These are phyloP conservation scores for Blastobasis lacticolella DNA, from an alignment of 2,888 invertebrate genomes.

Conservation along the genomic window DNA sequence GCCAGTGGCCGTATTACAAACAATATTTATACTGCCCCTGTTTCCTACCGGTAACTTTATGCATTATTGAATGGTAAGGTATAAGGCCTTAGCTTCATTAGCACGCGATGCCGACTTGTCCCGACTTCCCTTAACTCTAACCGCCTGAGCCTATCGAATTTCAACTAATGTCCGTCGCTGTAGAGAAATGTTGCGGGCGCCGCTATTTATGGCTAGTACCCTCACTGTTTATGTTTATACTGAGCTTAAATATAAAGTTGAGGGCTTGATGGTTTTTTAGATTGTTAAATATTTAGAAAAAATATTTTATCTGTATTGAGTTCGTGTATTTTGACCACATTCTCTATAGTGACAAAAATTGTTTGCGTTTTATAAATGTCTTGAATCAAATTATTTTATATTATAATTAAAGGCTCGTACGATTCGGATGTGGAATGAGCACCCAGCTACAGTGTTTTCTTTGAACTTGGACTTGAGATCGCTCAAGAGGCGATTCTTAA, in stretches of 20 bases:
- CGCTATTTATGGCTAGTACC: constrained; percentile 27
- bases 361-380: no score
- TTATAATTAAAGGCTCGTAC: no score
- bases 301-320: no score
- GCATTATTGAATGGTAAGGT: constrained; percentile 8
- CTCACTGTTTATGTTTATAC: neutral
- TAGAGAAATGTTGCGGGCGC: constrained; percentile 34
- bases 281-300: no score
- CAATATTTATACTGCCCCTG: neutral
- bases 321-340: no score
- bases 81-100: constrained; percentile 38
- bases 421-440: no score
- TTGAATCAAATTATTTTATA: no score
- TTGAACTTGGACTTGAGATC: no score
- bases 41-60: constrained; percentile 2
- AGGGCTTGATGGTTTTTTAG: neutral
- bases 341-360: no score
- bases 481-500: no score
- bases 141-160: constrained; percentile 50
- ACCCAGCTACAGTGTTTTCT: no score
- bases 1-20: no score
- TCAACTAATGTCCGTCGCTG: constrained; percentile 42
- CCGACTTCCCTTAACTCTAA: constrained; percentile 29
- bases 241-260: neutral
- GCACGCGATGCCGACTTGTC: constrained; percentile 41